phyloP scores from a whole-genome alignment of 2,888 invertebrate genomes.

The Synergus itoensis region DNA sequence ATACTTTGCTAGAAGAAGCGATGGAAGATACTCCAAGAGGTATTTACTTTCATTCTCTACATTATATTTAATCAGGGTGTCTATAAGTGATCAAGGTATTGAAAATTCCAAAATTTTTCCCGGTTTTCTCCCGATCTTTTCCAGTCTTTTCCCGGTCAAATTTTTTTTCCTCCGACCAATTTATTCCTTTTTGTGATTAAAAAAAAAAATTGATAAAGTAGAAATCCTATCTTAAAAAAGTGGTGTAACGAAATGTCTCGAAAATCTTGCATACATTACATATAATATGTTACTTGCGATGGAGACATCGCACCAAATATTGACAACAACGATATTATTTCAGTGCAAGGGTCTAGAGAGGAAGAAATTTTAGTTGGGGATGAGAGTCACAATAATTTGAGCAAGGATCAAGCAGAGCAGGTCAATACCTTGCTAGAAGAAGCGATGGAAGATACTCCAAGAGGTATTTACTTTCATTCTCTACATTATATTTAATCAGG shows the following conservation, averaged over 20 bases:
- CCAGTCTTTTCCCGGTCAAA: no score
- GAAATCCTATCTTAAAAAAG: no score
- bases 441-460: slow-evolving; percentile 89
- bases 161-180: no score
- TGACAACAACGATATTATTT: slow-evolving; percentile 69
- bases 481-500: not conserved
- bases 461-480: slow-evolving; percentile 75
- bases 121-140: no score
- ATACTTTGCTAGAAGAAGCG: slow-evolving; percentile 92
- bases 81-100: no score
- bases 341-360: slow-evolving; percentile 69
- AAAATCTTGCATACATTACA: no score
- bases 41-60: slow-evolving; percentile 65
- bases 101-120: no score
- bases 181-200: no score
- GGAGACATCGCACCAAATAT: slow-evolving; percentile 82
- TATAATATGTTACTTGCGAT: slow-evolving; percentile 90
- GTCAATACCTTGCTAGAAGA: slow-evolving; percentile 92
- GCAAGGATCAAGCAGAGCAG: slow-evolving; percentile 87
- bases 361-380: slow-evolving; percentile 73
- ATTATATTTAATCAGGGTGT: slow-evolving; percentile 10
- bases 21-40: slow-evolving; percentile 87
- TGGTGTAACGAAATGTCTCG: no score
- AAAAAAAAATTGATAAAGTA: no score
- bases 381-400: slow-evolving; percentile 81